phyloP scores from a whole-genome alignment of 2,888 invertebrate species.

The Trissolcus brochymenae region DNA sequence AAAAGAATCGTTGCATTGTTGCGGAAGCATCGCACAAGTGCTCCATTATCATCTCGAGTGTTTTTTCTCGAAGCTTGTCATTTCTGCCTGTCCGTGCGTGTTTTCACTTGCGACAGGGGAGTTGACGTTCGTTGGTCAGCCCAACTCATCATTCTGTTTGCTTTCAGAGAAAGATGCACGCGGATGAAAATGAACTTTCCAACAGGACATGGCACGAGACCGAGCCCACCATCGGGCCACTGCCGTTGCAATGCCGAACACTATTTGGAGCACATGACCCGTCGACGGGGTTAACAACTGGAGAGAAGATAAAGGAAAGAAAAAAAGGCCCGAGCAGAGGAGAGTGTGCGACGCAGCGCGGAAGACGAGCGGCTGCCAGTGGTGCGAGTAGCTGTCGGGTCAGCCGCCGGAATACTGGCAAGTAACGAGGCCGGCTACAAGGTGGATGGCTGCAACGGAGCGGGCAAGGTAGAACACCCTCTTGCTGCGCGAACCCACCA shows the following conservation, averaged over 20 bases:
- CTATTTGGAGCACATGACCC: too few species aligned
- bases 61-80: conserved; percentile 35
- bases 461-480: conserved; percentile 58
- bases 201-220: too few species aligned
- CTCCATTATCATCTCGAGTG: conserved; percentile 55
- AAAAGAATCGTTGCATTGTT: conserved; percentile 46
- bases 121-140: not conserved
- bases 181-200: too few species aligned
- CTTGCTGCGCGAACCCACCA: conserved; percentile 59
- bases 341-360: conserved; percentile 32
- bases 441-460: conserved; percentile 63
- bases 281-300: too few species aligned
- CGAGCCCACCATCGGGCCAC: too few species aligned
- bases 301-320: too few species aligned
- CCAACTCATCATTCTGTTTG: too few species aligned
- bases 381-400: conserved; percentile 52
- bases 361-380: conserved; percentile 42
- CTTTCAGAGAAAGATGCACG: too few species aligned
- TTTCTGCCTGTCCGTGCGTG: conserved; percentile 28
- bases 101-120: not conserved
- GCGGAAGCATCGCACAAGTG: conserved; percentile 47
- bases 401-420: conserved; percentile 67
- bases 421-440: conserved; percentile 59
- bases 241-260: too few species aligned
- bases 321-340: too few species aligned